These are phyloP conservation scores for Psammodynastes pulverulentus DNA, from an alignment of 2,113 vertebrate genomes.

Conservation along the genomic window DNA sequence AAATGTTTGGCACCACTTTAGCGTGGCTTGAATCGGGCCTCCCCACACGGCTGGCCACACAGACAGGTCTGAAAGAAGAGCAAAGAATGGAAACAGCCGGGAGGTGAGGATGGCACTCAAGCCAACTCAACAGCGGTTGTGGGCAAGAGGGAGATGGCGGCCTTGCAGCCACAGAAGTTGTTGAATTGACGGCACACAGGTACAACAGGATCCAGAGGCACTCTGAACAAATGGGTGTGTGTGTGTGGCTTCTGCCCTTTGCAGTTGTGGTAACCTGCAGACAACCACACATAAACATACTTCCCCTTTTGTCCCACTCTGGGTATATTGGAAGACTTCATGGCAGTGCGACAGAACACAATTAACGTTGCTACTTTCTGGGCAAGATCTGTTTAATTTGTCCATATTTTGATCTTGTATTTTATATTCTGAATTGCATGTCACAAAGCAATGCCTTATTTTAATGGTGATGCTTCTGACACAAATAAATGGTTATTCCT, in stretches of 20 bases:
- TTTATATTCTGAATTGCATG: not conserved
- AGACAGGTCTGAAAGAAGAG: not conserved
- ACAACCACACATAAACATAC: not conserved
- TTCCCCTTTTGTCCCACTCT: no score
- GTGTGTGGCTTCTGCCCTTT: not conserved
- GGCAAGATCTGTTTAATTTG: not conserved
- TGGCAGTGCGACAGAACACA: no score
- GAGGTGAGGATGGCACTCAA: not conserved
- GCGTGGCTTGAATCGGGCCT: not conserved
- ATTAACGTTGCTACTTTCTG: not conserved
- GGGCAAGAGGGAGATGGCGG: not conserved
- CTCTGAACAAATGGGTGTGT: not conserved
- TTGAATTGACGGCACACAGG: not conserved
- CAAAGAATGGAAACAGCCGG: not conserved
- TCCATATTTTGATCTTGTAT: not conserved
- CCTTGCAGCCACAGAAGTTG: not conserved
- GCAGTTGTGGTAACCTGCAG: not conserved
- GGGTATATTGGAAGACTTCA: no score
- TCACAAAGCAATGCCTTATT: not conserved
- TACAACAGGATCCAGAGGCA: no score
- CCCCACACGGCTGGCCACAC: not conserved
- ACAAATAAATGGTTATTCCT: not conserved
- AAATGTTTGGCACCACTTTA: not conserved
- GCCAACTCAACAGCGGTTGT: not conserved
- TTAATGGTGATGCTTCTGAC: not conserved